These are phyloP conservation scores for Catalaphyllia jardinei DNA, from an alignment of 64 coral and sea anemone genomes.

Conservation along the genomic window DNA sequence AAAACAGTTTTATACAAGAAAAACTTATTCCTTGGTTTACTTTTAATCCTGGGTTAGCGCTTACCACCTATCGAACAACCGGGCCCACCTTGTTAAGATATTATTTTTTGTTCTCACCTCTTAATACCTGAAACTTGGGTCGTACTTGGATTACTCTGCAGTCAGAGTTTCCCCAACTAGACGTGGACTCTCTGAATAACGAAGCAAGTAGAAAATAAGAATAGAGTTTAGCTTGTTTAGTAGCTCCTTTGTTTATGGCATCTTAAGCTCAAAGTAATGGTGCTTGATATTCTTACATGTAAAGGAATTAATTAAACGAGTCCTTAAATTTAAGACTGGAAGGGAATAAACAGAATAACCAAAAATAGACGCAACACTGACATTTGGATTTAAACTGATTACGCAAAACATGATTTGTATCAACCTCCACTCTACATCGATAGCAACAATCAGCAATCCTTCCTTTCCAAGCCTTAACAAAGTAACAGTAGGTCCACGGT, in stretches of 20 bases:
- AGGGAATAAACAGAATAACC: too few relatives aligned
- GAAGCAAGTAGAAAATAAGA: background rate
- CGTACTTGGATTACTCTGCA: slow-evolving; percentile 72
- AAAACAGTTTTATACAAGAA: too few relatives aligned
- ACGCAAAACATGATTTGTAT: background rate
- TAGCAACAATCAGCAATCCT: slow-evolving; percentile 28
- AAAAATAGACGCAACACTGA: too few relatives aligned
- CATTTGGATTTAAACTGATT: too few relatives aligned
- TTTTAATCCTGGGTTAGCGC: too few relatives aligned
- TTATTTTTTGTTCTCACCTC: slow-evolving; percentile 21
- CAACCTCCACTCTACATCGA: slow-evolving; percentile 72
- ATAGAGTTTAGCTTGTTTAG: background rate
- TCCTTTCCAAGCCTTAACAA: slow-evolving; percentile 42
- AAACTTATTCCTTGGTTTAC: too few relatives aligned
- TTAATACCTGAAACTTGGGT: slow-evolving; percentile 70
- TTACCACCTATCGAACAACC: too few relatives aligned
- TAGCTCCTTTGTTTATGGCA: background rate
- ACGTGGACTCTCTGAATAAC: slow-evolving; percentile 52
- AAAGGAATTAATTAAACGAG: too few relatives aligned
- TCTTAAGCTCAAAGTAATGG: background rate
- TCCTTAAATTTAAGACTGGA: too few relatives aligned
- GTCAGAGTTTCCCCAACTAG: slow-evolving; percentile 67
- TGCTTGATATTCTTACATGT: too few relatives aligned
- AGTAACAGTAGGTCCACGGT: slow-evolving; percentile 69
- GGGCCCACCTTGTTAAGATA: too few relatives aligned